Evolutionary conservation across 1,140 invertebrate genomes (phyloP), one percentile per base, ranked within the genome.

Genomic region (Tetramorium simillimum): DNA sequence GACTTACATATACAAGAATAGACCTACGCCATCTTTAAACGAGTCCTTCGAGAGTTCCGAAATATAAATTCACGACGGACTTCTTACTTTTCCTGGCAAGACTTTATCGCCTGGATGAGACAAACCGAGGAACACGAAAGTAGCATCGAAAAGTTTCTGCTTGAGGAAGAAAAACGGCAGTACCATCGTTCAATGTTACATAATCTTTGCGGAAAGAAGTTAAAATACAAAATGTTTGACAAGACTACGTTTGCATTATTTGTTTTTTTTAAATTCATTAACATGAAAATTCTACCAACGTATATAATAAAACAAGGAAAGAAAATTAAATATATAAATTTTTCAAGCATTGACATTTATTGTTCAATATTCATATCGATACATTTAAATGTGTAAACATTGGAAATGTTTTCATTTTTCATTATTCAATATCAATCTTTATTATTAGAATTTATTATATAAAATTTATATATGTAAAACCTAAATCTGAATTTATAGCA

Each of bases 51-150:
- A 84, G 69, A 84, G 7, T 84, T 60, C 18, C 58, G 40, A 84
- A 81, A 81, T 73, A 82, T 82, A 84, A 84, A 73, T 84, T 84
- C 69, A 84, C 80, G 37, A 12, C 63, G 40, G 53, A 75, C 53
- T 73, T 72, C n/a, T 16, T 49, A 73, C 80, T 73, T 73, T 60
- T 75, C 40, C 43, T 37, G 49, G 63, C 46, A 60, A 60, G 80
- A 60, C 56, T 84, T 84, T 84, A 84, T 84, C 69, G 80, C 33
- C 24, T 46, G 80, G 69, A 53, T 67, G 43, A 73, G 69, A 84
- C 80, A 84, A 82, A 75, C 53, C 80, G 24, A 56, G 70, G 24
- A 60, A 84, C 80, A 73, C 40, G 69, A 84, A 84, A 84, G 80
- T 62, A 75, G 67, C 53, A 46, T 75, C 28, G 69, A 62, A 53